Base-by-base conservation (phyloP, 64 coral and sea anemone genomes). In the Porites lutea region DNA sequence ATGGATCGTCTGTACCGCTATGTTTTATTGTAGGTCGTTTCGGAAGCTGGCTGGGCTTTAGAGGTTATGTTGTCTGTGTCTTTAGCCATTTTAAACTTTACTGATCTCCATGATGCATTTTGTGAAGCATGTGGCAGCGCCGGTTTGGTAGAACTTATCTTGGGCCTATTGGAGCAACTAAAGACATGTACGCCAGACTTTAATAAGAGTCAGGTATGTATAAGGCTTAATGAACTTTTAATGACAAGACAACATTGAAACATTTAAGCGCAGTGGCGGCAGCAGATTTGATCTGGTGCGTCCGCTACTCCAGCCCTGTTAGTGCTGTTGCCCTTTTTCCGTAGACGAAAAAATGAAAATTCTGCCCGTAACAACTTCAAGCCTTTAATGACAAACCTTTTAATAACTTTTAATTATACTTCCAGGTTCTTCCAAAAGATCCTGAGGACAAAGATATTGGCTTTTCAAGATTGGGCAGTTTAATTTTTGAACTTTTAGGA, bases 41-140 rank as follows among this genome's bases (percentile, higher is more conserved):
- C 86, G 12, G 52, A 88, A 22, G 69, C 46, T 15, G 75, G 59
- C 1, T 88, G 86, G 86, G 51, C 86, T 3, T 2, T 74, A 13
- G 86, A 88, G 14, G 86, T 88, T 3, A 60, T 88, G 59, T 74
- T 73, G 10, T 59, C 70, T 3, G 23, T 75, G 18, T 59, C 86
- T 8, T 12, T 18, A 13, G 22, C 86, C 52, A 88, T 75, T 88
- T 19, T 88, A 20, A 88, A 88, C 55, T 60, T 88, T 16, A 75
- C 86, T 51, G 86, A 88, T 77, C 5, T 20, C 19, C 69, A 77
- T 71, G 21, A 88, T 77, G 66, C 14, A 3, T 88, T 88, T 49
- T 88, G 86, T 21, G 69, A 60, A 12, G 86, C 67, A 13, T 88
- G 71, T n/a, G 86, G 69, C 6, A 59, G 57, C 19, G 73, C 71